Evolutionary conservation across 2,888 invertebrate species (phyloP).

Genomic region (Tetragonisca angustula): DNA sequence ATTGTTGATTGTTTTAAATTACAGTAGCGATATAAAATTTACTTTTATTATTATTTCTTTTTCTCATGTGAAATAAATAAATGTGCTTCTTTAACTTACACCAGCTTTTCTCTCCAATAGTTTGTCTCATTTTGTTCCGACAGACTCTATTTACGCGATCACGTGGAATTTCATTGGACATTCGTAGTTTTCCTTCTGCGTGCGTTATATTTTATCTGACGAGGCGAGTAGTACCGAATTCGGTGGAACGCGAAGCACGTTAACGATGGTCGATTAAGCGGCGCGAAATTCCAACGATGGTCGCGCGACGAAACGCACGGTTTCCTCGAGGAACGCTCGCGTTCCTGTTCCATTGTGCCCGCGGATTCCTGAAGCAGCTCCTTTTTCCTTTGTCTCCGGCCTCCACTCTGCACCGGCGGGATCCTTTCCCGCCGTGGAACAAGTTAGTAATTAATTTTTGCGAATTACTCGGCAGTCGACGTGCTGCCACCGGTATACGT

Average conservation of each 20-base stretch:
- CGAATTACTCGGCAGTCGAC: slow-evolving; percentile 81
- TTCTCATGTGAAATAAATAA: no score
- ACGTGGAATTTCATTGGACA: no score
- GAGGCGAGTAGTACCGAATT: background rate
- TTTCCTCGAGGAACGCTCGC: slow-evolving; percentile 57
- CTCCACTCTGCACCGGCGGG: slow-evolving; percentile 72
- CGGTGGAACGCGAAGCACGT: background rate
- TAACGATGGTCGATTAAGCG: slow-evolving; percentile 14
- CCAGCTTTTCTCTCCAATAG: no score
- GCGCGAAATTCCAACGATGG: slow-evolving; percentile 14
- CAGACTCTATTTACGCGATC: no score
- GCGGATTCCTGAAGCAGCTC: slow-evolving; percentile 75
- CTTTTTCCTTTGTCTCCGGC: slow-evolving; percentile 75
- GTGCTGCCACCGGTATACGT: slow-evolving; percentile 76
- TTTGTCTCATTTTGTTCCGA: no score
- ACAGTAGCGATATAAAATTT: no score
- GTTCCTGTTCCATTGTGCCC: slow-evolving; percentile 72
- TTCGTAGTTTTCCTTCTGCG: background rate
- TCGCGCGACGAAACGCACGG: slow-evolving; percentile 40
- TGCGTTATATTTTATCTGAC: background rate
- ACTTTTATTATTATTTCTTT: no score
- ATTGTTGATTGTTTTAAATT: no score
- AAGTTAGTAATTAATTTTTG: slow-evolving; percentile 83
- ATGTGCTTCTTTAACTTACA: no score
- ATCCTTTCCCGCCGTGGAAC: slow-evolving; percentile 75